phyloP scores from a whole-genome alignment of 2,888 invertebrate species.

The Cantharis nigra region DNA sequence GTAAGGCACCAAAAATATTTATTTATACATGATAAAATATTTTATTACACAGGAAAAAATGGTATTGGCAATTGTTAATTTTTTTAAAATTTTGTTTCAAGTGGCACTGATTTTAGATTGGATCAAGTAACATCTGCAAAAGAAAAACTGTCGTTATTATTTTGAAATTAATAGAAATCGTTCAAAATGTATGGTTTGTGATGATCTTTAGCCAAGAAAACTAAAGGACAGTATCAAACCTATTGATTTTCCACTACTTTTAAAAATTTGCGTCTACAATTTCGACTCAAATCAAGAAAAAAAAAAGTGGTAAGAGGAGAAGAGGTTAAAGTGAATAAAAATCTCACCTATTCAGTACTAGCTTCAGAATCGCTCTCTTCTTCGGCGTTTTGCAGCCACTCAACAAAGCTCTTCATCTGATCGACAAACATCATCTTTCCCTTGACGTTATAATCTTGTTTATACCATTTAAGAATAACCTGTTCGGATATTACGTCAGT shows the following conservation, averaged over 20 bases:
- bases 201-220: constrained; percentile 25
- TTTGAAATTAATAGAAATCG: not conserved
- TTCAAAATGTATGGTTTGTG: constrained; percentile 23
- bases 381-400: constrained; percentile 97
- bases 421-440: constrained; percentile 98
- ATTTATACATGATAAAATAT: constrained; percentile 43
- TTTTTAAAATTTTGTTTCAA: constrained; percentile 41
- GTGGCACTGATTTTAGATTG: constrained; percentile 51
- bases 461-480: constrained; percentile 95
- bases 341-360: constrained; percentile 52
- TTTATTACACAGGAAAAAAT: constrained; percentile 54
- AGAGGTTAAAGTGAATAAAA: not conserved
- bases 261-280: not conserved
- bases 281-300: not conserved
- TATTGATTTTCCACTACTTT: constrained; percentile 20
- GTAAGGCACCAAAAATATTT: constrained; percentile 56
- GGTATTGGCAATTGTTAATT: constrained; percentile 45
- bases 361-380: constrained; percentile 73
- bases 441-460: constrained; percentile 89
- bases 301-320: not conserved
- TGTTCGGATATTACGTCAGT: constrained; percentile 94
- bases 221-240: constrained; percentile 34
- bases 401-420: constrained; percentile 97
- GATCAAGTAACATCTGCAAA: constrained; percentile 20
- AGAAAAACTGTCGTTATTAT: not conserved